Evolutionary conservation across 2,888 invertebrate genomes (phyloP).

Genomic region (Drosophila barbarae): DNA sequence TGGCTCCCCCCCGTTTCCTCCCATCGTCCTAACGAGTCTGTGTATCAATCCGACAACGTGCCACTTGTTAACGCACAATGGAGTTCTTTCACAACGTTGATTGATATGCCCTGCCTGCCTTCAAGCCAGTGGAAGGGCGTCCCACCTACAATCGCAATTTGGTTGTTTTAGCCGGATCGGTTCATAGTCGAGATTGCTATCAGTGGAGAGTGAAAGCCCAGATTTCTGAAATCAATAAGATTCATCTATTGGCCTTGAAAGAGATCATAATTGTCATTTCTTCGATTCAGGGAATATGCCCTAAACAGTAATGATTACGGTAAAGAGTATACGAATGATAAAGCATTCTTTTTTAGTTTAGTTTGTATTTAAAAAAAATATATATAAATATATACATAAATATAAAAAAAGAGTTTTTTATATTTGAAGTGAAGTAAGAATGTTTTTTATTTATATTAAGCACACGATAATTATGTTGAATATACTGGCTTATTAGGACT

Average conservation of each 20-base stretch:
- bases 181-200: neutral
- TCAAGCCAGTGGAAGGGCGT: neutral
- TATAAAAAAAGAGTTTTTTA: too few relatives aligned
- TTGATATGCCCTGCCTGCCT: slow-evolving; percentile 51
- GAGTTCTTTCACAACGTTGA: slow-evolving; percentile 56
- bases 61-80: slow-evolving; percentile 71
- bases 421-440: neutral
- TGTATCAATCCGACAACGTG: slow-evolving; percentile 64
- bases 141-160: slow-evolving; percentile 7
- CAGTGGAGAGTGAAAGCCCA: neutral
- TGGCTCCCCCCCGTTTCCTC: slow-evolving; percentile 7
- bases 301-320: neutral
- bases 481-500: neutral
- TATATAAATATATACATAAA: too few relatives aligned
- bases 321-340: neutral
- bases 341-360: too few relatives aligned
- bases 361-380: too few relatives aligned
- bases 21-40: slow-evolving; percentile 19
- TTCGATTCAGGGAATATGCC: neutral
- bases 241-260: neutral
- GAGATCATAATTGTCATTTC: neutral
- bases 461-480: neutral
- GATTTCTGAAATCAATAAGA: neutral
- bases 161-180: slow-evolving; percentile 1
- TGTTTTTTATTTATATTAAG: neutral